phyloP scores from a whole-genome alignment of 1,140 invertebrate species.

The Diabrotica undecimpunctata region DNA sequence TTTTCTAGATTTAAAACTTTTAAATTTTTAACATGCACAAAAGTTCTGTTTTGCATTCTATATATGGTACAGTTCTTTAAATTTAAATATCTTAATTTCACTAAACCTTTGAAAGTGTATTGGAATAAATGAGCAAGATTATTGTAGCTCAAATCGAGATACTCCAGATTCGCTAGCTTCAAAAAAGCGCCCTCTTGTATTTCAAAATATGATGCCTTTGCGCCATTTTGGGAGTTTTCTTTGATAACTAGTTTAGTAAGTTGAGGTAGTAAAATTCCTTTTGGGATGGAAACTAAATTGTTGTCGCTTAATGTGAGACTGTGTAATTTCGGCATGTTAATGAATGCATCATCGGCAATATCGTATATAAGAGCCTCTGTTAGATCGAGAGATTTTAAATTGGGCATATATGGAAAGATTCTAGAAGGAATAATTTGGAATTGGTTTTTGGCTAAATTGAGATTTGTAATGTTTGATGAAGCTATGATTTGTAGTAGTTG shows the following conservation, averaged over 20 bases:
- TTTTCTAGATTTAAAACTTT: constrained; percentile 53
- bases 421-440: constrained; percentile 51
- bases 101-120: constrained; percentile 50
- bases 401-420: constrained; percentile 52
- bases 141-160: constrained; percentile 49
- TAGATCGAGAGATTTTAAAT: constrained; percentile 51
- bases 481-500: constrained; percentile 50
- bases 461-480: constrained; percentile 48
- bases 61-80: constrained; percentile 53
- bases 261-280: constrained; percentile 48
- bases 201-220: constrained; percentile 49
- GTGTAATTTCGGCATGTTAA: constrained; percentile 49
- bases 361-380: constrained; percentile 45
- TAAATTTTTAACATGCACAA: constrained; percentile 47
- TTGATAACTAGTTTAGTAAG: constrained; percentile 51
- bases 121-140: constrained; percentile 49
- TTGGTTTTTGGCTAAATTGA: constrained; percentile 53
- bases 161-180: constrained; percentile 34
- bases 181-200: constrained; percentile 43
- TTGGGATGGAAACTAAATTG: constrained; percentile 49
- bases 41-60: constrained; percentile 48
- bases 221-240: constrained; percentile 46
- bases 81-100: constrained; percentile 48
- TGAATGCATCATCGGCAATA: constrained; percentile 43
- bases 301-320: constrained; percentile 51